phyloP scores from a whole-genome alignment of 2,888 invertebrate species.

The Cryptus armator region DNA sequence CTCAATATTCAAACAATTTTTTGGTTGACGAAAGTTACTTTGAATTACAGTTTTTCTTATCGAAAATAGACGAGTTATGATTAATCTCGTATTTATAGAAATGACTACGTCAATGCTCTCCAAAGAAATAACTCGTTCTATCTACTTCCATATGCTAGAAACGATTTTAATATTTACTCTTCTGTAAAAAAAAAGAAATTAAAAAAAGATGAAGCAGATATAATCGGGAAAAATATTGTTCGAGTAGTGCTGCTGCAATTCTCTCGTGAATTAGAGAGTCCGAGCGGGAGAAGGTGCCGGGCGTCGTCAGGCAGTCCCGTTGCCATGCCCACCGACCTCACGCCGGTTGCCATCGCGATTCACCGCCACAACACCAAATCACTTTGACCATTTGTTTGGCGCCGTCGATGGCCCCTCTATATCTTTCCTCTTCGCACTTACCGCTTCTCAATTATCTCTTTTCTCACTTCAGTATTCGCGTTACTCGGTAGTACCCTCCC shows the following conservation, averaged over 20 bases:
- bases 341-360: constrained; percentile 84
- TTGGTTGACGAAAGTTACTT: too few relatives aligned
- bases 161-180: background rate
- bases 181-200: background rate
- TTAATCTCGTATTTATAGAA: too few relatives aligned
- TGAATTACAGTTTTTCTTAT: too few relatives aligned
- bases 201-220: background rate
- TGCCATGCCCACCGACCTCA: constrained; percentile 74
- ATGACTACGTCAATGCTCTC: too few relatives aligned
- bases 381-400: constrained; percentile 84
- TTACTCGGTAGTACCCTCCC: too few relatives aligned
- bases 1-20: background rate
- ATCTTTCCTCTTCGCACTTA: constrained; percentile 42
- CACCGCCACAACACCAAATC: constrained; percentile 83
- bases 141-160: background rate
- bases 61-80: too few relatives aligned
- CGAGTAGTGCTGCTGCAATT: constrained; percentile 24
- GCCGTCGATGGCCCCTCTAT: constrained; percentile 79
- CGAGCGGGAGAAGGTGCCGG: constrained; percentile 24
- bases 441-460: constrained; percentile 4
- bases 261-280: constrained; percentile 46
- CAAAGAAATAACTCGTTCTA: background rate
- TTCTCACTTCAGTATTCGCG: background rate
- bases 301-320: constrained; percentile 75
- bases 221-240: constrained; percentile 1